Conservation (phyloP, 2,113 vertebrate species). For the Campylomormyrus tamandua region DNA sequence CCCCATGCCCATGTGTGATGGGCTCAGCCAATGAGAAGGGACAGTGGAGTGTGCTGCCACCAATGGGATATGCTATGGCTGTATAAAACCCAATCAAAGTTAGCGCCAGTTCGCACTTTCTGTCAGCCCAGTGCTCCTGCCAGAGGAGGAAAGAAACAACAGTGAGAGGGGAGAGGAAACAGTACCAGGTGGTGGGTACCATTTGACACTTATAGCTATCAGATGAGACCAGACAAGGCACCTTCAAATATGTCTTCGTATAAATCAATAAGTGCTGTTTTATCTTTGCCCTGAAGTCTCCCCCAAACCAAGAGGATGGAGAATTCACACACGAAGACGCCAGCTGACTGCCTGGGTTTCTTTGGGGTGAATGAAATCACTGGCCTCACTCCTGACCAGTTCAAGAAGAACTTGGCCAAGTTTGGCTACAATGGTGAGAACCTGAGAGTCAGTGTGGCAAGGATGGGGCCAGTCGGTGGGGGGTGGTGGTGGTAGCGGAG, state of each 20-base stretch:
- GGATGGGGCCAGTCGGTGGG: neutral
- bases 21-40: conserved; percentile 53
- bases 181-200: conserved; percentile 36
- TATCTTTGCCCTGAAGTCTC: conserved; percentile 48
- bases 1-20: conserved; percentile 41
- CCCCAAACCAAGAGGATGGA: conserved; percentile 70
- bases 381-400: conserved; percentile 74
- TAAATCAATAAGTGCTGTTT: conserved; percentile 10
- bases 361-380: conserved; percentile 74
- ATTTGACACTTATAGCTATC: conserved; percentile 40
- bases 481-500: neutral
- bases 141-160: conserved; percentile 48
- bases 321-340: conserved; percentile 69
- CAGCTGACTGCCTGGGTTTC: conserved; percentile 68
- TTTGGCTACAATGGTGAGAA: conserved; percentile 81
- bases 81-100: conserved; percentile 65
- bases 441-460: neutral
- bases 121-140: conserved; percentile 54
- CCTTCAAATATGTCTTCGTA: neutral
- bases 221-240: neutral
- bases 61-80: conserved; percentile 52
- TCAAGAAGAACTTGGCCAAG: conserved; percentile 75
- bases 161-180: conserved; percentile 41
- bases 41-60: conserved; percentile 38
- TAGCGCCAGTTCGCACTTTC: conserved; percentile 64